Evolutionary conservation across 2,113 vertebrate genomes (phyloP), one percentile per base, ranked within the genome.

Genomic region (Burhinus oedicnemus): DNA sequence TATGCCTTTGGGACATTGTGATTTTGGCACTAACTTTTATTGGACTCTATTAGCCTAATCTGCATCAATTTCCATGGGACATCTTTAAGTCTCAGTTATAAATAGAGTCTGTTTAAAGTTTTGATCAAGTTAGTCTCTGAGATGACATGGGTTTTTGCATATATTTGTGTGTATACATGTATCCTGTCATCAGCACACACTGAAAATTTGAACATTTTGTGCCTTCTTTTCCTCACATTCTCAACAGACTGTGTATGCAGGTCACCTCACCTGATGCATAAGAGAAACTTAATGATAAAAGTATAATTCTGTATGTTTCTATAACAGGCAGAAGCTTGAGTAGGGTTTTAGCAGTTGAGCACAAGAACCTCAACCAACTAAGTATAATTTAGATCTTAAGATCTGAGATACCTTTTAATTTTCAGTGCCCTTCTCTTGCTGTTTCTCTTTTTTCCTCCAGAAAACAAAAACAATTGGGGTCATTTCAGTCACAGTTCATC

Each of bases 91-190:
- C 30, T 60, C 22, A 42, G 13, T 57, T 70, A 69, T 34, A 80
- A 89, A 36, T 44, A 83, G 8, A 45, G 19, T 62, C 19, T 90
- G 1, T 70, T 79, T 65, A 42, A 68, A 49, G 11, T 72, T 76
- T 83, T 3, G 3, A 79, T 10, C 22, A 62, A 38, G 11, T 74
- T 34, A 34, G 49, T 71, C 22, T 88, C 72, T 47, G 58, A 80
- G 27, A 29, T 1, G 0, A 12, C 9, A 2, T 18, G 16, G 0
- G 1, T 60, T 93, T 81, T 70, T 74, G 9, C 36, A 6, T 65
- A 4, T 55, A 20, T 87, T 42, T 69, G 7, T 76, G 15, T 30
- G 16, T 66, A 44, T 49, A 30, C 1, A 11, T 51, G 4, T 57
- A 47, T 78, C 45, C 32, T 54, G 45, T 78, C 55, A 54, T 52